A percentile compares a stretch with the other conserved stretches of the same genome.
Evolutionary conservation across 2,888 invertebrate species (phyloP).

Genomic region (Meghimatium bilineatum): DNA sequence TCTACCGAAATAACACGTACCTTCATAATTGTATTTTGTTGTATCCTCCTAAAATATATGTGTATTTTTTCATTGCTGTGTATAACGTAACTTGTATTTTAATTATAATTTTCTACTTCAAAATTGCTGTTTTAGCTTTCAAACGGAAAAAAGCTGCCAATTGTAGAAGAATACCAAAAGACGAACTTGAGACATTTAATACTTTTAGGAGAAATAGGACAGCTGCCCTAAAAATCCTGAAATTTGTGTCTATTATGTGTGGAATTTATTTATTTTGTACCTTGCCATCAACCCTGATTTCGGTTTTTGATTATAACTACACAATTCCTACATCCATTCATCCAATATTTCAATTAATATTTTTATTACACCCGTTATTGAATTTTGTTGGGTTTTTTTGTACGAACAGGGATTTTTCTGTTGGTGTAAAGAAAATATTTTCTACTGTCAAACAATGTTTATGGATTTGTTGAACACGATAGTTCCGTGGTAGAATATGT

Average conservation of each 20-base stretch:
- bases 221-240: neutral
- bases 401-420: neutral
- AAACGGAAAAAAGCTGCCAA: neutral
- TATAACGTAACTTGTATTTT: neutral
- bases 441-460: neutral
- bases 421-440: neutral
- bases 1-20: neutral
- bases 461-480: no score
- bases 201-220: neutral
- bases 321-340: neutral
- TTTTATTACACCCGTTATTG: neutral
- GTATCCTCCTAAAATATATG: neutral
- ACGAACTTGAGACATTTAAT: neutral
- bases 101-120: neutral
- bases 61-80: neutral
- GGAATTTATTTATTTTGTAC: neutral
- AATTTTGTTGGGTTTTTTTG: neutral
- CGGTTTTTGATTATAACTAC: neutral
- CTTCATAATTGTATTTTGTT: conserved; percentile 4
- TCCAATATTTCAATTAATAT: neutral
- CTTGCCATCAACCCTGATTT: neutral
- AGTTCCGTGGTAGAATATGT: no score
- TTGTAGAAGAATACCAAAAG: neutral
- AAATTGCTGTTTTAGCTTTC: no score
- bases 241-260: neutral